Evolutionary conservation across 2,888 invertebrate species (phyloP).

Genomic region (Thecophora atra): DNA sequence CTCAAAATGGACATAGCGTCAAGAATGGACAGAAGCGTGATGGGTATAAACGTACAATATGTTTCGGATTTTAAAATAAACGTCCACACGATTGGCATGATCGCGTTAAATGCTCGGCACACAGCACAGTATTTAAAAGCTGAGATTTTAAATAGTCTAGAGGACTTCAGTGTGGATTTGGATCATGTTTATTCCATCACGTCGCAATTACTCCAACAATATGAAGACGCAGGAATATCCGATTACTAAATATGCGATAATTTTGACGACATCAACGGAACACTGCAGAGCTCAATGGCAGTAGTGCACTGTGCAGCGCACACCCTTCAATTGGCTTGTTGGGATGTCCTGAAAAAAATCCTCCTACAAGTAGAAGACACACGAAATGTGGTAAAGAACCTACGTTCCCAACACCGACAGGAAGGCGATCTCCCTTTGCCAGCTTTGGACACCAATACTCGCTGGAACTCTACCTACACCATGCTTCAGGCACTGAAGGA

Average conservation of each 20-base stretch:
- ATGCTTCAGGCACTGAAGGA: conserved; percentile 41
- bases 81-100: conserved; percentile 20
- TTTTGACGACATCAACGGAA: conserved; percentile 12
- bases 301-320: conserved; percentile 22
- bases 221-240: conserved; percentile 2
- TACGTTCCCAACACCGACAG: conserved; percentile 17
- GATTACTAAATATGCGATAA: neutral
- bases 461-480: conserved; percentile 42
- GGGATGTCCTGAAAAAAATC: conserved; percentile 32
- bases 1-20: too few relatives aligned
- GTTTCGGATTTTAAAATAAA: conserved; percentile 13
- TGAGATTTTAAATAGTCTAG: conserved; percentile 39
- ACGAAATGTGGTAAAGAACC: conserved; percentile 24
- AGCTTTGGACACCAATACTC: conserved; percentile 33
- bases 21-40: too few relatives aligned
- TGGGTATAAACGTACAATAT: too few relatives aligned
- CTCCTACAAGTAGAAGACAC: conserved; percentile 26
- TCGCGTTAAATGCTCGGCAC: conserved; percentile 37
- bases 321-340: conserved; percentile 26
- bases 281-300: conserved; percentile 22
- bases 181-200: conserved; percentile 40
- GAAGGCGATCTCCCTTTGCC: conserved; percentile 34
- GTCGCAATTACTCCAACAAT: conserved; percentile 34
- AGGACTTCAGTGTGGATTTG: conserved; percentile 40
- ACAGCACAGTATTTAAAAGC: conserved; percentile 38